Percentiles rank a stretch among this genome's conserved stretches.
Conservation (phyloP, 2,797 vertebrate genomes). For the Coregonus ussuriensis region DNA sequence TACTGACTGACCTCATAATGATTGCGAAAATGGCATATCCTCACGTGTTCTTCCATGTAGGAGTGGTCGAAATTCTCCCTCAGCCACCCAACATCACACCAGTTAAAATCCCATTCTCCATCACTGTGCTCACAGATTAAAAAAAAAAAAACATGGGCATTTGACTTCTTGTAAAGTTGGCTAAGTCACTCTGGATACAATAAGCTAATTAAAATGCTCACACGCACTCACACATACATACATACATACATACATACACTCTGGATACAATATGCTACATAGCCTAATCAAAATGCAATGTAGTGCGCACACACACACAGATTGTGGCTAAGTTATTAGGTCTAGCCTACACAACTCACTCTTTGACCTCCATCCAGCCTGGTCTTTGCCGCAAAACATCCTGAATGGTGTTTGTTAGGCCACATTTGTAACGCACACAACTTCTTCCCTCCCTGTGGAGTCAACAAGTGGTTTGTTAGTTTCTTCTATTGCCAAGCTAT, state of each 20-base stretch:
- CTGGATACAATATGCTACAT: not conserved
- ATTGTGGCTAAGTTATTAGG: not conserved
- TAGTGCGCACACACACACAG: not conserved
- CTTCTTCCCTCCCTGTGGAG: constrained; percentile 72
- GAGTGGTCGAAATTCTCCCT: constrained; percentile 89
- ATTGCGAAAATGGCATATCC: constrained; percentile 90
- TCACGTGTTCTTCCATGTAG: constrained; percentile 87
- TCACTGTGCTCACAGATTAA: constrained; percentile 68
- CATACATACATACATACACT: not conserved
- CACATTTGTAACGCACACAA: constrained; percentile 83
- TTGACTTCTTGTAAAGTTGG: too few species aligned
- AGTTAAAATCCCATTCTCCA: constrained; percentile 90
- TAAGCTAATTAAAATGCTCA: not conserved
- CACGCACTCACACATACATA: not conserved
- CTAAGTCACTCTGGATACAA: not conserved
- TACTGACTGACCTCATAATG: constrained; percentile 86
- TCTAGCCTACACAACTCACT: constrained; percentile 68
- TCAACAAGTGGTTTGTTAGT: not conserved
- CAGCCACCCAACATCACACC: constrained; percentile 90
- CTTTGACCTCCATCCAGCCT: constrained; percentile 88
- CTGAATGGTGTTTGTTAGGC: constrained; percentile 79
- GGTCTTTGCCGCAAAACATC: constrained; percentile 83
- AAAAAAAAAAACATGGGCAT: not conserved
- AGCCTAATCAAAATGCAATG: not conserved
- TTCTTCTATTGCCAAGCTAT: not conserved